A percentile compares a stretch with the other conserved stretches of the same genome.
These are phyloP conservation scores for Megaptera novaeangliae DNA, from an alignment of 2,113 vertebrate genomes.

Conservation along the genomic window DNA sequence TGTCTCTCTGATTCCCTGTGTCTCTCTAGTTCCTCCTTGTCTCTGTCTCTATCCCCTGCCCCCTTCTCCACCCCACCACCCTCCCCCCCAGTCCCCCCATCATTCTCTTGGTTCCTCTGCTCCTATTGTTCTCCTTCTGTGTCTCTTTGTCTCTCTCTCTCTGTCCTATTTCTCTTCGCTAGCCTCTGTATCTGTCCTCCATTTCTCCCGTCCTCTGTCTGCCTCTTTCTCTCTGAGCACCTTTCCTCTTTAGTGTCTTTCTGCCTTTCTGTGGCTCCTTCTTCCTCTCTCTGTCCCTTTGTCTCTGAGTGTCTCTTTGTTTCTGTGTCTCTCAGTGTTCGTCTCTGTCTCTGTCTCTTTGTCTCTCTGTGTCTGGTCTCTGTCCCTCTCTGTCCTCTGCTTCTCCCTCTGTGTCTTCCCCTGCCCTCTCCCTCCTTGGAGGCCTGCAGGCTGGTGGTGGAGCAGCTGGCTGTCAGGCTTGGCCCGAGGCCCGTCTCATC, in stretches of 20 bases:
- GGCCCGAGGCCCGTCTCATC: conserved; percentile 67
- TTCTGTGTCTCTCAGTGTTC: background rate
- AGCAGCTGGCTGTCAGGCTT: conserved; percentile 78
- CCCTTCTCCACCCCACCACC: too few relatives aligned
- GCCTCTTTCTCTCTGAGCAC: background rate
- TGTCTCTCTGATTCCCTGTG: background rate
- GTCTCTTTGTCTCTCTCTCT: background rate
- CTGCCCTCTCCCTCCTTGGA: background rate
- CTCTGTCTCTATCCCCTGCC: background rate
- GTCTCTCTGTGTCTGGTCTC: background rate
- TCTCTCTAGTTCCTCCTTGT: background rate
- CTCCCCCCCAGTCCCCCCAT: background rate
- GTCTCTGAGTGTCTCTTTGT: background rate
- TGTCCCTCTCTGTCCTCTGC: background rate
- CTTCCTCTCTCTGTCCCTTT: background rate
- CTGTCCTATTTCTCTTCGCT: background rate
- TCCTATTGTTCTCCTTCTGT: background rate
- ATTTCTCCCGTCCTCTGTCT: background rate
- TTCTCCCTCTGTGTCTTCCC: background rate
- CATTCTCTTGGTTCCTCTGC: background rate
- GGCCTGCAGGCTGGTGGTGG: conserved; percentile 35
- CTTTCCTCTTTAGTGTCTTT: background rate
- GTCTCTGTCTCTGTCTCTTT: background rate
- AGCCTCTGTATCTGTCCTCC: background rate
- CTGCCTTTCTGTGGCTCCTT: background rate